Evolutionary conservation across 1,140 invertebrate genomes (phyloP).

Genomic region (Tetraneura akinire): DNA sequence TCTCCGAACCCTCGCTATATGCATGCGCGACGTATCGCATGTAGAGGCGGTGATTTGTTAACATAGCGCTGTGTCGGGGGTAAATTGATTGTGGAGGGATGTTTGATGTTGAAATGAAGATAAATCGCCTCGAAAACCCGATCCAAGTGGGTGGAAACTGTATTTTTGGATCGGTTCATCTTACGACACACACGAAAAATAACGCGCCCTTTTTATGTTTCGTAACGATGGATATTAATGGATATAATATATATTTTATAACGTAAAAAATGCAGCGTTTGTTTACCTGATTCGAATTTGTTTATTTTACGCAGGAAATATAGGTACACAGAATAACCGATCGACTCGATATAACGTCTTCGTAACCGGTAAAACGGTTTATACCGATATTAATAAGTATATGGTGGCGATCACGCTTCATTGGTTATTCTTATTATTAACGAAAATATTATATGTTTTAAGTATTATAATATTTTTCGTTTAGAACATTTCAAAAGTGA

Average conservation of each 20-base stretch:
- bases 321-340: no score
- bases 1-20: conserved; percentile 25
- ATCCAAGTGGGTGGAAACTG: conserved; percentile 47
- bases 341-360: no score
- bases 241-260: background rate
- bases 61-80: conserved; percentile 38
- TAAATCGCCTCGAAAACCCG: conserved; percentile 45
- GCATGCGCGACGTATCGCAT: background rate
- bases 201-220: conserved; percentile 6
- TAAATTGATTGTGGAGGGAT: conserved; percentile 52
- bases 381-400: no score
- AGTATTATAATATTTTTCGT: no score
- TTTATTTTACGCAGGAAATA: no score
- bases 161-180: conserved; percentile 38
- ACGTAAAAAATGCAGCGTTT: background rate
- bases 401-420: no score
- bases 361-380: no score
- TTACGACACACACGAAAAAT: conserved; percentile 9
- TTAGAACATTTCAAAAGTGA: no score
- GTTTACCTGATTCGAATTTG: background rate
- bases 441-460: no score
- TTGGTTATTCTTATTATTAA: no score
- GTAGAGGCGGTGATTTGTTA: conserved; percentile 48
- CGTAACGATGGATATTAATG: conserved; percentile 6
- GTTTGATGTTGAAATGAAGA: conserved; percentile 50